Base-by-base conservation (phyloP, 2,113 vertebrate species). In the Fulmarus glacialis region DNA sequence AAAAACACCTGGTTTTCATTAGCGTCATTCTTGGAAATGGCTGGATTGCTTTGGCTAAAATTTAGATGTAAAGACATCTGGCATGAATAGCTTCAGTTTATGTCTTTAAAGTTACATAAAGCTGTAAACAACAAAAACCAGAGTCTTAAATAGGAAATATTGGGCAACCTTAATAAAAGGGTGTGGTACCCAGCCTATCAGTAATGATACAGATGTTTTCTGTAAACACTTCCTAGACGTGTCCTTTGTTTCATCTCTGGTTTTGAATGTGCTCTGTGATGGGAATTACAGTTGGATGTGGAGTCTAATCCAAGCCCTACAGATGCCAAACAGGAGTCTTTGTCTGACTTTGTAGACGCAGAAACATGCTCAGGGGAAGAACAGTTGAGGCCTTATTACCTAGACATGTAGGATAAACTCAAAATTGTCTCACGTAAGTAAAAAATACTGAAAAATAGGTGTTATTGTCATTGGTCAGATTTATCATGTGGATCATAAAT, bases 1-100 rank as follows among this genome's bases (percentile, higher is more conserved):
- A 40, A 53, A 60, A 67, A 3, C 7, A 13, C 29, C 50, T 78
- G 59, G 0, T 34, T 72, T 84, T 73, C 1, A 0, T 84, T 67
- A 79, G 59, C 47, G 12, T 83, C 20, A 4, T 29, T 72, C 40
- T 55, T 79, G 43, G 38, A 53, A 72, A 64, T n/a, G 23, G 23
- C 23, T 64, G 27, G 29, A 21, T 40, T 73, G 22, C 27, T 53
- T 47, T 53, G 12, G 34, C 52, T 78, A 47, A 27, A 59, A 40
- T 8, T 21, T 30, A 40, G 43, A 8, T 1, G 2, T 36, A 58
- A 64, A 59, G 40, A 53, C 45, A 42, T 66, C 34, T 79, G 66
- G 52, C 38, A 36, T 3, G 2, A 59, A 53, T n/a, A 78, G 27
- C 32, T 75, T 32, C 38, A 20, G n/a, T 59, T 79, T 82, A n/a